Base-by-base conservation (phyloP, 2,888 invertebrate species). In the Agrypnus murinus region DNA sequence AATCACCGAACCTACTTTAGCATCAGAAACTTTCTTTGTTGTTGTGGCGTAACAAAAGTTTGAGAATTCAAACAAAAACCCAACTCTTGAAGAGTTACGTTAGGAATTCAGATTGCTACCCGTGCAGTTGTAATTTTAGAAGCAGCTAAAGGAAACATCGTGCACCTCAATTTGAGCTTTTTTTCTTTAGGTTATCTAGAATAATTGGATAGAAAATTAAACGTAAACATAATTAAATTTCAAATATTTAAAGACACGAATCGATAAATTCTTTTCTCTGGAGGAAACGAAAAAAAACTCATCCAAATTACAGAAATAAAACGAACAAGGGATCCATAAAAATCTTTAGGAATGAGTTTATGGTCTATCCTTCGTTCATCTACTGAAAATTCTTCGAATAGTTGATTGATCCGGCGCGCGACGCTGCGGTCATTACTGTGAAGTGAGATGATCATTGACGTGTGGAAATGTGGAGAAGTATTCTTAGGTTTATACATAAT, bases 81-180 rank as follows among this genome's bases (percentile, higher is more conserved):
- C 58, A 72, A 72, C 72, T 69, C 67, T 73, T 68, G 64, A 71
- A 69, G 69, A 74, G 70, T 66, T 69, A 71, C 71, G 72, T 65
- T 71, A 74, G 72, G 75, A 76, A 76, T 75, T 74, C 75, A 69
- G 71, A 76, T 71, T 76, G 74, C 59, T 69, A 65, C 58, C 68
- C 55, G 50, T 59, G 65, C 59, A 58, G 43, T 31, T 53, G 31
- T 48, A 57, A 14, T 58, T 63, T 63, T 45, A 34, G 25, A 19
- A 10, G 40, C 40, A 58, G 60, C 40, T 55, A 10, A 4, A n/a
- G n/a, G n/a, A n/a, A 15, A 10, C 36, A 38, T 36, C 36, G 55
- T 55, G 36, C 15, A 38, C 36, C 55, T 17, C 36, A 5, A 36
- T 19, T 55, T 48, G 36, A 55, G 38, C 55, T 55, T 36, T 36